These are phyloP conservation scores for Tragelaphus buxtoni DNA, from an alignment of 2,113 vertebrate genomes.

Conservation along the genomic window DNA sequence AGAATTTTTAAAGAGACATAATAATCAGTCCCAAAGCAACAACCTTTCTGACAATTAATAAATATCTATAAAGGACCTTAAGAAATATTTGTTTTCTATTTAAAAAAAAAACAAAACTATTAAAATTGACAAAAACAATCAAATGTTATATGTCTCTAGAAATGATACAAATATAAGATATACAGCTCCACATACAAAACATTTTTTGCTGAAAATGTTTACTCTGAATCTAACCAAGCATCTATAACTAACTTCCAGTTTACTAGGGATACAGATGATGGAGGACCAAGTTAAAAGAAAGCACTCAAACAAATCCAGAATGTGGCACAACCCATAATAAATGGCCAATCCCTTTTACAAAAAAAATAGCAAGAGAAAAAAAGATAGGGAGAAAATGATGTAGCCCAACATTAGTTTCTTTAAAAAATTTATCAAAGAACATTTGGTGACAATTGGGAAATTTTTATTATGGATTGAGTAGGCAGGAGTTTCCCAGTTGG, in stretches of 20 bases:
- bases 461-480: not conserved
- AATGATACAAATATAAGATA: not conserved
- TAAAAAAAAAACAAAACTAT: not conserved
- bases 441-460: not conserved
- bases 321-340: not conserved
- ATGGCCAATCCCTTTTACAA: not conserved
- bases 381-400: not conserved
- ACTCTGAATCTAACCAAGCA: not conserved
- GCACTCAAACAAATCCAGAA: slow-evolving; percentile 5
- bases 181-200: not conserved
- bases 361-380: not conserved
- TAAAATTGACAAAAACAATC: not conserved
- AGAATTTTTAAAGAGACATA: not conserved
- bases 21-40: not conserved
- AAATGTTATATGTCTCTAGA: not conserved
- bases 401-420: not conserved
- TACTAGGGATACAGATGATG: not conserved
- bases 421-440: not conserved
- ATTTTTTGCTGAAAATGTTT: slow-evolving; percentile 19
- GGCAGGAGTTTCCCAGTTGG: not conserved
- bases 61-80: not conserved
- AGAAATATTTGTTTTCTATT: not conserved
- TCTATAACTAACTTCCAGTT: not conserved
- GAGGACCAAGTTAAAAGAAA: not conserved
- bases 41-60: not conserved